These are phyloP conservation scores for Cladopsammia gracilis DNA, from an alignment of 64 coral and sea anemone species.

Conservation along the genomic window DNA sequence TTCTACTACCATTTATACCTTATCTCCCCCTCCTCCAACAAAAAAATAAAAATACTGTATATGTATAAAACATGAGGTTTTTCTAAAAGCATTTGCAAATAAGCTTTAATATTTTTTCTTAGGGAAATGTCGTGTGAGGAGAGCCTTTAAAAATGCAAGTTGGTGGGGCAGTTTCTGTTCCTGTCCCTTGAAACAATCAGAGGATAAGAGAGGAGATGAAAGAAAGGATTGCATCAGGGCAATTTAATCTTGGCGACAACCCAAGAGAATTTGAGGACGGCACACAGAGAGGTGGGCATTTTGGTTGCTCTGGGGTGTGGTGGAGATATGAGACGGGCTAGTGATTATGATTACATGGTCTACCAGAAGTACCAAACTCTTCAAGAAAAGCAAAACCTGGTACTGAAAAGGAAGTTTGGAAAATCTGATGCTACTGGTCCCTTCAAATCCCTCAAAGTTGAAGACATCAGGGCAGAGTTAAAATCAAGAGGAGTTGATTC, in stretches of 20 bases:
- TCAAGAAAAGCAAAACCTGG: slow-evolving; percentile 29
- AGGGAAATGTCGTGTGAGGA: not conserved
- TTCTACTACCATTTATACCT: too few species aligned
- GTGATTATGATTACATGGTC: not conserved
- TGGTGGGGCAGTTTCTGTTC: not conserved
- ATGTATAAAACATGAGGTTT: too few species aligned
- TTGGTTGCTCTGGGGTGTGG: slow-evolving; percentile 26
- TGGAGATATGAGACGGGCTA: not conserved
- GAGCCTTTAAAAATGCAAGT: slow-evolving; percentile 12
- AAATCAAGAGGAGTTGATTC: not conserved
- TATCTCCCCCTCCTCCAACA: too few species aligned
- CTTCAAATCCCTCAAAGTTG: slow-evolving; percentile 16
- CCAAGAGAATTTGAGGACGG: slow-evolving; percentile 34
- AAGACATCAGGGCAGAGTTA: not conserved
- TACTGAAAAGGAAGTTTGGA: not conserved
- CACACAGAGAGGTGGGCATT: slow-evolving; percentile 29
- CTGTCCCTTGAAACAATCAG: not conserved
- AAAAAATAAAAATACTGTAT: too few species aligned
- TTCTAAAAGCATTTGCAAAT: too few species aligned
- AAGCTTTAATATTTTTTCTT: too few species aligned
- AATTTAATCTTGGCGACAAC: slow-evolving; percentile 17
- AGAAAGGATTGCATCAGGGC: slow-evolving; percentile 3
- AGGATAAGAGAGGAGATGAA: not conserved
- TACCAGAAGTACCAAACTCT: not conserved
- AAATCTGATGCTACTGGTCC: not conserved